A percentile compares a stretch with the other conserved stretches of the same genome.
These are phyloP conservation scores for Nomia melanderi DNA, from an alignment of 1,140 invertebrate species.

Conservation along the genomic window DNA sequence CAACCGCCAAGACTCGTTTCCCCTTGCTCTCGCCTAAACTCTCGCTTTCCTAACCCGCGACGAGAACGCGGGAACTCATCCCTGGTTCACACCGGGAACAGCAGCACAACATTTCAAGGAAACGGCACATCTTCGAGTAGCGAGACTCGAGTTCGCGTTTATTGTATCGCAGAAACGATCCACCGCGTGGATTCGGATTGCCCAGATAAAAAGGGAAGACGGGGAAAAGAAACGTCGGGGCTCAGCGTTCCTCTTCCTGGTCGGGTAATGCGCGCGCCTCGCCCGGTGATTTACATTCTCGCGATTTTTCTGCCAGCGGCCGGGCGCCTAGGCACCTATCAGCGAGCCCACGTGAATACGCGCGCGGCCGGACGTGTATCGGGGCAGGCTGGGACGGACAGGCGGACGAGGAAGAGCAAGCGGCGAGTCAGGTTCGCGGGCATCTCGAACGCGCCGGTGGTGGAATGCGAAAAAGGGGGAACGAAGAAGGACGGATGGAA, in stretches of 20 bases:
- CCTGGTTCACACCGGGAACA: too few relatives aligned
- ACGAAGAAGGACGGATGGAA: conserved; percentile 2
- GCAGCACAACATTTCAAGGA: too few relatives aligned
- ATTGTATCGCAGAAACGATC: too few relatives aligned
- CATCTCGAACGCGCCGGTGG: not conserved
- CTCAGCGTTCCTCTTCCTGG: not conserved
- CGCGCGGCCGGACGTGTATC: not conserved
- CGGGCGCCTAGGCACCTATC: not conserved
- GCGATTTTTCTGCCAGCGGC: not conserved
- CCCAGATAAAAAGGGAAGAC: too few relatives aligned
- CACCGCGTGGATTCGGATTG: too few relatives aligned
- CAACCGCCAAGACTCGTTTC: too few relatives aligned
- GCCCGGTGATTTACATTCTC: not conserved
- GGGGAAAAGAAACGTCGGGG: too few relatives aligned
- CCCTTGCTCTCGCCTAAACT: too few relatives aligned
- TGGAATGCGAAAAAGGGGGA: conserved; percentile 37
- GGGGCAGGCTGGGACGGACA: not conserved
- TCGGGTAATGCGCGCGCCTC: not conserved
- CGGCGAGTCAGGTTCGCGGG: not conserved
- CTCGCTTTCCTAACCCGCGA: too few relatives aligned
- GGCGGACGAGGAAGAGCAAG: conserved; percentile 4
- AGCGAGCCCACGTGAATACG: not conserved
- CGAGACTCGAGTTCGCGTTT: too few relatives aligned
- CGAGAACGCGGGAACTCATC: not conserved
- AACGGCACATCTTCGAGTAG: too few relatives aligned